phyloP scores from a whole-genome alignment of 2,888 invertebrate genomes.

The Lamproptera curius region DNA sequence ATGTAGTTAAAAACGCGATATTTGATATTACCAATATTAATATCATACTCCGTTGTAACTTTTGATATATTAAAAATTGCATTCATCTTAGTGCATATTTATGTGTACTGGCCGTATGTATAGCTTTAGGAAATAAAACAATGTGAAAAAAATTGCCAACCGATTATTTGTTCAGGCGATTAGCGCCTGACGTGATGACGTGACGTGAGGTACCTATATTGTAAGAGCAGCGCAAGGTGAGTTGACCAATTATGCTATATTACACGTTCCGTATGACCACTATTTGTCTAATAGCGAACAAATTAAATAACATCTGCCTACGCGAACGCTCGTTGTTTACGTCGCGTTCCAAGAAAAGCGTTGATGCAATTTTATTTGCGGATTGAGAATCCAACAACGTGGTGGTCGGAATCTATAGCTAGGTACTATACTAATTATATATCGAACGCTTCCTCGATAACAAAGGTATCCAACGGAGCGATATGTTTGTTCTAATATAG shows the following conservation, averaged over 20 bases:
- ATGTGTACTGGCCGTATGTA: no score
- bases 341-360: constrained; percentile 4
- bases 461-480: constrained; percentile 10
- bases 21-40: no score
- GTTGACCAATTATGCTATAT: constrained; percentile 47
- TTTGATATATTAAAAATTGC: no score
- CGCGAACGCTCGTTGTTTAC: constrained; percentile 16
- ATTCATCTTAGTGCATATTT: no score
- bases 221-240: constrained; percentile 51
- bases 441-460: constrained; percentile 15
- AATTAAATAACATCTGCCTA: constrained; percentile 18
- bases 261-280: constrained; percentile 8
- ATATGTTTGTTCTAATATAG: background rate
- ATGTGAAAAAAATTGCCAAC: constrained; percentile 32
- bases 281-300: constrained; percentile 13
- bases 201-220: constrained; percentile 37
- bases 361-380: constrained; percentile 12
- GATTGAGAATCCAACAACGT: background rate
- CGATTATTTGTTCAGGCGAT: constrained; percentile 52
- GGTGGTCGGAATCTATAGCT: background rate
- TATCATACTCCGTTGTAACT: no score
- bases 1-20: no score
- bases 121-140: no score
- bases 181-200: constrained; percentile 55
- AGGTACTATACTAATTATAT: no score